phyloP scores from a whole-genome alignment of 2,888 invertebrate genomes.

The Agrochola macilenta region DNA sequence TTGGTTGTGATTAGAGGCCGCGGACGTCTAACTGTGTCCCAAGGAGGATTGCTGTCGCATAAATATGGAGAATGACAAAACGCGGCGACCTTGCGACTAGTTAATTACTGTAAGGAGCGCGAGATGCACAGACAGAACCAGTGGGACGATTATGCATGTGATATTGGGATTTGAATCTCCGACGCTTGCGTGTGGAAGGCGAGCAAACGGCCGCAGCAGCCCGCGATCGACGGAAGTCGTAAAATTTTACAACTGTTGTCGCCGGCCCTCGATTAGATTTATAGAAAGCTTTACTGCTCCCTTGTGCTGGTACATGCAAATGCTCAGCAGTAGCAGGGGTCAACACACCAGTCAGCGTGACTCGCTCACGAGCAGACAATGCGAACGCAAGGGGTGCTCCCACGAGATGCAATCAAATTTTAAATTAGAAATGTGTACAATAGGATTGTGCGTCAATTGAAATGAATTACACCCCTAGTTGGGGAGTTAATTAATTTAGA shows the following conservation, averaged over 20 bases:
- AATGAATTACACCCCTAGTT: slow-evolving; percentile 73
- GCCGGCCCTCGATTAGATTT: slow-evolving; percentile 74
- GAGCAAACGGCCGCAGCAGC: slow-evolving; percentile 60
- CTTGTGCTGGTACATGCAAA: slow-evolving; percentile 70
- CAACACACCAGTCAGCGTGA: slow-evolving; percentile 67
- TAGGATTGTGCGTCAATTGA: slow-evolving; percentile 73
- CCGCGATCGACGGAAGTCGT: slow-evolving; percentile 78
- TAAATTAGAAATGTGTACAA: slow-evolving; percentile 78
- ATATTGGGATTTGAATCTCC: slow-evolving; percentile 42
- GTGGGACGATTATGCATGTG: slow-evolving; percentile 45
- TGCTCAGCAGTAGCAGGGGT: slow-evolving; percentile 65
- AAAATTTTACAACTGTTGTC: slow-evolving; percentile 77
- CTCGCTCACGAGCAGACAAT: slow-evolving; percentile 58
- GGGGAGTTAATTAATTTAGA: slow-evolving; percentile 74
- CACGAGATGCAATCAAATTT: slow-evolving; percentile 76
- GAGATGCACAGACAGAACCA: slow-evolving; percentile 52
- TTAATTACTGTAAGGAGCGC: slow-evolving; percentile 77
- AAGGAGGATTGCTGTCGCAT: slow-evolving; percentile 61
- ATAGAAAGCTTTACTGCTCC: slow-evolving; percentile 80
- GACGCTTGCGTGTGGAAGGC: slow-evolving; percentile 57
- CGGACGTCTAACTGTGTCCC: slow-evolving; percentile 54
- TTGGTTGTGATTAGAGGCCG: slow-evolving; percentile 62
- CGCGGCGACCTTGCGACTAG: slow-evolving; percentile 75
- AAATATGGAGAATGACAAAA: slow-evolving; percentile 66
- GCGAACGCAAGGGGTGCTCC: slow-evolving; percentile 60